Percentiles rank a stretch among this genome's conserved stretches.
Conservation (phyloP, 2,113 vertebrate species). For the Galeopterus variegatus region DNA sequence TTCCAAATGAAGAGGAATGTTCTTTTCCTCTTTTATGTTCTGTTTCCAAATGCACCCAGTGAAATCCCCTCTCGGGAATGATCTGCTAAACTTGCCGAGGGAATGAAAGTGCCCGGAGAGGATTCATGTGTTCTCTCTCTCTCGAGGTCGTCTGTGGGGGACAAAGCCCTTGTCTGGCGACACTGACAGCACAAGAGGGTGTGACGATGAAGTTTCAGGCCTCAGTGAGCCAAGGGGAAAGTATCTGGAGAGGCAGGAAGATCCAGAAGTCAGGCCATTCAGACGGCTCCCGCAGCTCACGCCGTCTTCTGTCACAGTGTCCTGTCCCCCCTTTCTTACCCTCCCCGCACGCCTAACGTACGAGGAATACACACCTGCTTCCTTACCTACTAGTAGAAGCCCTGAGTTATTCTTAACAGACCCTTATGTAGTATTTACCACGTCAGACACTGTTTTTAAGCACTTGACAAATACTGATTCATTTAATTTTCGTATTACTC, state of each 20-base stretch:
- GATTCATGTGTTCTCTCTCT: neutral
- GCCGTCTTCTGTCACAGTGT: neutral
- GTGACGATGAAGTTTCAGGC: slow-evolving; percentile 11
- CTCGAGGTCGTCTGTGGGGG: neutral
- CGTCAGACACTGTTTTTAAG: neutral
- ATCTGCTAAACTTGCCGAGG: neutral
- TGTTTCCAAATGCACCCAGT: neutral
- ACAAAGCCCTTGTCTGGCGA: neutral
- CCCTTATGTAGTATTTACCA: neutral
- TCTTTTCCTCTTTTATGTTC: neutral
- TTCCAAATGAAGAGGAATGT: neutral
- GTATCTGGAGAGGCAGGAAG: neutral
- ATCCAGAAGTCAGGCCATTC: neutral
- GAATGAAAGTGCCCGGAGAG: neutral
- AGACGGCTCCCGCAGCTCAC: neutral
- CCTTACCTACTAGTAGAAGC: too few species aligned
- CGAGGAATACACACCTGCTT: neutral
- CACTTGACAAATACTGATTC: neutral
- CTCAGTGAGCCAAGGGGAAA: neutral
- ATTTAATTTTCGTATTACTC: neutral
- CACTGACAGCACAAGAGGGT: neutral
- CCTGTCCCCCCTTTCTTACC: neutral
- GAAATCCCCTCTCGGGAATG: neutral
- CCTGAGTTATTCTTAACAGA: neutral
- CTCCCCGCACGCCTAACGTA: neutral